Evolutionary conservation across 2,113 vertebrate species (phyloP), one percentile per base, ranked within the genome.

Genomic region (Boleophthalmus pectinirostris): DNA sequence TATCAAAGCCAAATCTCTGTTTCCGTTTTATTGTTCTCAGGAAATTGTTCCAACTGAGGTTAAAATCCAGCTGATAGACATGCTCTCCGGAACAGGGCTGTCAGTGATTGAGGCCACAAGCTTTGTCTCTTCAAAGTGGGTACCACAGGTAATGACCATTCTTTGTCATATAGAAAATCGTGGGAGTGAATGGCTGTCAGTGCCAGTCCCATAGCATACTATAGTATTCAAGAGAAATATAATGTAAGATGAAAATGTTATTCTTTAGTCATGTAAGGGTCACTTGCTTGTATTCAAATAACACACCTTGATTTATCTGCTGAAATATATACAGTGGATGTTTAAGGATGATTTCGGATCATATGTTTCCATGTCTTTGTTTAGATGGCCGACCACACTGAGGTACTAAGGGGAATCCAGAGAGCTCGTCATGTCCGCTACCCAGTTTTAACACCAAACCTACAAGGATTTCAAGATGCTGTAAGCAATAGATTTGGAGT

Each of bases 91-190:
- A 91, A 95, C 96, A 74, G 96, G 96, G 73, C 88, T 98, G 77
- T 69, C 95, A 83, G 95, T 94, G 78, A 95, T 98, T 73, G 97
- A 98, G 92, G 96, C 94, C 69, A 99, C 96, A 79, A 96, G 97
- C 87, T 98, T 99, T 79, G 97, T 99, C 77, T 98, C 96, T 80
- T 95, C 96, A 91, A 96, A 93, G 92, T 97, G 96, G 97, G 95
- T 98, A 33, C 96, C 96, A 23, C 96, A 98, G 96, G 97, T 98
- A 96, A 82, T 94, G 85, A 79, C 61, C 80, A 75, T 66, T 69
- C 70, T 77, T 80, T 80, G 69, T 88, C 18, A 56, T 68, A 72
- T 15, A 63, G 61, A 7, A n/a, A 75, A 77, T 83, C 47, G 18
- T 47, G 12, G 13, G 0, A 47, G 15, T 14, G 15, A 68, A 71